Base-by-base conservation (phyloP, 2,888 invertebrate genomes). In the Drosophila anomalata region DNA sequence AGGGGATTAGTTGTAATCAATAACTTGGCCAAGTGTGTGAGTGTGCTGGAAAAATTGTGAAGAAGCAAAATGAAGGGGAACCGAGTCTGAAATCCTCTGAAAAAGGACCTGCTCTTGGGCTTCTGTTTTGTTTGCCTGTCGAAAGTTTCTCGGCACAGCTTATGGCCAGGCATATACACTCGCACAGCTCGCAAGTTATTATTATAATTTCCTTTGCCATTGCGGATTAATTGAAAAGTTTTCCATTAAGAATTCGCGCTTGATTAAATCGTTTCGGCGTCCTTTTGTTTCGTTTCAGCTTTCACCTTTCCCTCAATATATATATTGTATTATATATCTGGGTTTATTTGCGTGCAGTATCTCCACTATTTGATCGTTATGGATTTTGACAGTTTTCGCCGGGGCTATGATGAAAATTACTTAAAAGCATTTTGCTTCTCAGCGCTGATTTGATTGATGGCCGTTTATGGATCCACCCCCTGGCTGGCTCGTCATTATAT, bases 1-100 rank as follows among this genome's bases (percentile, higher is more conserved):
- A 79, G 87, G 78, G 87, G 87, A 85, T 85, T 87, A 85, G 87
- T 79, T 86, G 87, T 87, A 85, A 87, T 85, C 85, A 85, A 85
- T 85, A 85, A 85, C 88, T 87, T 85, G 78, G 76, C 60, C 75
- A 74, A 74, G 51, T 31, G 69, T 70, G 48, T 39, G 22, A 22
- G 26, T 24, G 31, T 7, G 4, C 20, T 24, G 7, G 14, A 41
- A 39, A 39, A 39, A 39, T 6, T 0, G 14, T 2, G 14, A 14
- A 14, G 11, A 14, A 14, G 14, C 14, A 14, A 14, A 14, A n/a
- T 8, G 11, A n/a, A 42, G 9, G 17, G 31, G 46, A 12, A 33
- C 12, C 17, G 44, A 26, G 54, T 17, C 17, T 17, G 17, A 33
- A 41, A 36, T 48, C 26, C 39, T 41, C 39, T 50, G 61, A 39